phyloP scores from a whole-genome alignment of 2,888 invertebrate species.

The Orthosia gothica region DNA sequence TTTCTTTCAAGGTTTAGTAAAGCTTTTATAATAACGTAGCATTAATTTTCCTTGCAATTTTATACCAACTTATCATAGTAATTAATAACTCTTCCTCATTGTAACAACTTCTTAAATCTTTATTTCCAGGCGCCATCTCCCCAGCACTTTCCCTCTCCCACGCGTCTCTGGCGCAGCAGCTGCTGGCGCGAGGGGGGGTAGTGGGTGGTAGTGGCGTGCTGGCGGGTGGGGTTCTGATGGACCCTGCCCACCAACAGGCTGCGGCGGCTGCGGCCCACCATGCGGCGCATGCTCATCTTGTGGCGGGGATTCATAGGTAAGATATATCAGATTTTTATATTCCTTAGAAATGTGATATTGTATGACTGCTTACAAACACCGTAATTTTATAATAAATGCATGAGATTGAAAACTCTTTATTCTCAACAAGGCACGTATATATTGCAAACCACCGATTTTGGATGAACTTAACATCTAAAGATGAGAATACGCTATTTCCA shows the following conservation, averaged over 20 bases:
- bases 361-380: too few relatives aligned
- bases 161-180: constrained; percentile 89
- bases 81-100: neutral
- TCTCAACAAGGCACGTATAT: too few relatives aligned
- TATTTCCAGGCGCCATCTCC: constrained; percentile 94
- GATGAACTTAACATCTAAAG: too few relatives aligned
- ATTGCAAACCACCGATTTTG: too few relatives aligned
- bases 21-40: neutral
- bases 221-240: constrained; percentile 85
- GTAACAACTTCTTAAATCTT: neutral
- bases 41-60: neutral
- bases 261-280: constrained; percentile 89
- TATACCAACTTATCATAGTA: neutral
- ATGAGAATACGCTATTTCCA: too few relatives aligned
- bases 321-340: neutral
- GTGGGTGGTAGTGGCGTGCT: constrained; percentile 88
- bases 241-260: constrained; percentile 89
- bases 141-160: constrained; percentile 94
- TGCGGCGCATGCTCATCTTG: constrained; percentile 93
- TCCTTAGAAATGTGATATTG: too few relatives aligned
- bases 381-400: too few relatives aligned
- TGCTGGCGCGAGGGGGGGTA: constrained; percentile 86
- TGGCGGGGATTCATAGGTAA: constrained; percentile 92
- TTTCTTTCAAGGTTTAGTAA: too few relatives aligned
- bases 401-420: too few relatives aligned